Percentiles rank a stretch among this genome's conserved stretches.
Evolutionary conservation across 2,888 invertebrate species (phyloP).

Genomic region (Chalcis sispes): DNA sequence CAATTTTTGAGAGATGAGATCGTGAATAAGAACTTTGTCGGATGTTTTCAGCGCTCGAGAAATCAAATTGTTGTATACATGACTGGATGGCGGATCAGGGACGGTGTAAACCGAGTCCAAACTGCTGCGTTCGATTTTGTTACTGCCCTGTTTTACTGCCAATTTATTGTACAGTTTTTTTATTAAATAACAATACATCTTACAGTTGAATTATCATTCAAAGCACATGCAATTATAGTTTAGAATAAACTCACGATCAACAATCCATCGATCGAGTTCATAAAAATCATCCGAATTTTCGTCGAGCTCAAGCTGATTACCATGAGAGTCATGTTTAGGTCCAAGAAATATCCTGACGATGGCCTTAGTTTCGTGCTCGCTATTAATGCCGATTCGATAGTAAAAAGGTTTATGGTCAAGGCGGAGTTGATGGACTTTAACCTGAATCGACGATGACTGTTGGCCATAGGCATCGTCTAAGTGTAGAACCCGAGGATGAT

Average conservation of each 20-base stretch:
- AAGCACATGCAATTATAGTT: not conserved
- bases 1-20: not conserved
- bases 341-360: conserved; percentile 82
- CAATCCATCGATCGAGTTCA: conserved; percentile 77
- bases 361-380: conserved; percentile 79
- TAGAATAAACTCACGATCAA: conserved; percentile 63
- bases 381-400: conserved; percentile 80
- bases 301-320: conserved; percentile 77
- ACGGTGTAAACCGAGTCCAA: conserved; percentile 62
- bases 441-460: conserved; percentile 76
- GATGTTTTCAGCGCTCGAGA: not conserved
- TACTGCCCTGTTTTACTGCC: conserved; percentile 72
- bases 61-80: conserved; percentile 59
- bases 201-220: too few relatives aligned
- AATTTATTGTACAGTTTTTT: not conserved
- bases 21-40: not conserved
- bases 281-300: conserved; percentile 68
- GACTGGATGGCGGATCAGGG: conserved; percentile 72
- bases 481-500: conserved; percentile 57
- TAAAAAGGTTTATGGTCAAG: conserved; percentile 84
- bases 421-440: conserved; percentile 82
- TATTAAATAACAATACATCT: too few relatives aligned
- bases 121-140: conserved; percentile 71
- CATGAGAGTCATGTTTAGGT: conserved; percentile 82
- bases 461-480: conserved; percentile 76